phyloP scores from a whole-genome alignment of 2,113 vertebrate genomes.

The Podiceps cristatus region DNA sequence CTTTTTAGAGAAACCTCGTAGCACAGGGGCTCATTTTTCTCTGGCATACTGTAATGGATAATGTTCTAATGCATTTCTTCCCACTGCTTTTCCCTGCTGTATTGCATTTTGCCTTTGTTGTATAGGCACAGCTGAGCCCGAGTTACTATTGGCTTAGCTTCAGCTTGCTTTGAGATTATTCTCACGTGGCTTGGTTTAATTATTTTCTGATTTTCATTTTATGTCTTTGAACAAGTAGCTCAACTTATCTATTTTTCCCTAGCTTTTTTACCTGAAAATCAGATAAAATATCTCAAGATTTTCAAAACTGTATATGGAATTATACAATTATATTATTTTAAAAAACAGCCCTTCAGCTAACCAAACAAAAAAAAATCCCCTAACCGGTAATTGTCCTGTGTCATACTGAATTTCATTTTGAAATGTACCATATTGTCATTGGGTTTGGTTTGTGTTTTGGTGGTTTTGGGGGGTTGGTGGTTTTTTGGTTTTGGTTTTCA shows the following conservation, averaged over 20 bases:
- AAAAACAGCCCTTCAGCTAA: background rate
- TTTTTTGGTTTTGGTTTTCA: background rate
- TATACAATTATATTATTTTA: background rate
- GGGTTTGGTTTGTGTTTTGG: background rate
- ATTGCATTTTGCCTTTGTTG: conserved; percentile 63
- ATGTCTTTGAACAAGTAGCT: conserved; percentile 45
- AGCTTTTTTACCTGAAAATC: conserved; percentile 20
- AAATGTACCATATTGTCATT: background rate
- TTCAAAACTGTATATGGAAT: background rate
- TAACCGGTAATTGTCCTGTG: background rate
- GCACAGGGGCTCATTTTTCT: conserved; percentile 10
- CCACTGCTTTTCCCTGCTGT: conserved; percentile 1
- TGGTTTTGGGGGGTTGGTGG: too few species aligned
- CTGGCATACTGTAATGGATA: conserved; percentile 17
- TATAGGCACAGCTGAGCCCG: conserved; percentile 53
- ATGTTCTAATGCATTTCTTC: conserved; percentile 2
- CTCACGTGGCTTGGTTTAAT: conserved; percentile 57
- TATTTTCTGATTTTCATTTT: conserved; percentile 56
- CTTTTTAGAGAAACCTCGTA: background rate
- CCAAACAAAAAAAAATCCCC: background rate
- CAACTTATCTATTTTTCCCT: conserved; percentile 13
- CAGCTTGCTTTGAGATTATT: conserved; percentile 57
- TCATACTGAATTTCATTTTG: background rate
- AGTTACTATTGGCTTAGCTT: conserved; percentile 55
- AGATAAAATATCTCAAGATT: background rate